Base-by-base conservation (phyloP, 2,797 vertebrate genomes). In the Falco biarmicus region DNA sequence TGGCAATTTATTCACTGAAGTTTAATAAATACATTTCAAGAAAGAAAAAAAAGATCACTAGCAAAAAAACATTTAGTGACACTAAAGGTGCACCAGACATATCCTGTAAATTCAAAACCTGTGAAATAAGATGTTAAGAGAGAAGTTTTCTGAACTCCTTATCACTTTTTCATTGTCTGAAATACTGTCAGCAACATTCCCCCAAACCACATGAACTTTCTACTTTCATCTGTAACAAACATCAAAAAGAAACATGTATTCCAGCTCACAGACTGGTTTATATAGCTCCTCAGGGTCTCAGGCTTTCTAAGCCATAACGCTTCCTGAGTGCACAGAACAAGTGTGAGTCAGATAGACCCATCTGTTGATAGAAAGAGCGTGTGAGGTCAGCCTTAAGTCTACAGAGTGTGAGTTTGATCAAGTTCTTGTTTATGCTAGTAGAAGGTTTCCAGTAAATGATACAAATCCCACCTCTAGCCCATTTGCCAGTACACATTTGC, bases 301-400 rank as follows among this genome's bases (percentile, higher is more conserved):
- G 77, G 75, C 71, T 83, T 81, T 60, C 54, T 91, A 93, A 87
- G 57, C 32, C 60, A 60, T 83, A 76, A 66, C 0, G 1, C 37
- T 75, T 95, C 82, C 64, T 0, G 0, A 83, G 37, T 1, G 0
- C 74, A 82, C 0, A 0, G 84, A 92, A 34, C 18, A 66, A 87
- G 78, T 25, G 84, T 91, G 95, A 94, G 84, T 92, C 94, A 95
- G 56, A 93, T 26, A 87, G 51, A 89, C n/a, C 41, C 2, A 0
- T 77, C 71, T 95, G 85, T 47, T 95, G 83, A 80, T 83, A 56
- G n/a, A 83, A 70, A 90, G 95, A 91, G 85, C 90, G 59, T 88
- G 53, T 91, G 71, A 96, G 95, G 95, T 96, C 90, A 93, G 56
- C 68, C 61, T 70, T 32, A 45, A 74, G 43, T 32, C 26, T 86